Evolutionary conservation across 2,888 invertebrate genomes (phyloP).

Genomic region (Ethmia dodecea): DNA sequence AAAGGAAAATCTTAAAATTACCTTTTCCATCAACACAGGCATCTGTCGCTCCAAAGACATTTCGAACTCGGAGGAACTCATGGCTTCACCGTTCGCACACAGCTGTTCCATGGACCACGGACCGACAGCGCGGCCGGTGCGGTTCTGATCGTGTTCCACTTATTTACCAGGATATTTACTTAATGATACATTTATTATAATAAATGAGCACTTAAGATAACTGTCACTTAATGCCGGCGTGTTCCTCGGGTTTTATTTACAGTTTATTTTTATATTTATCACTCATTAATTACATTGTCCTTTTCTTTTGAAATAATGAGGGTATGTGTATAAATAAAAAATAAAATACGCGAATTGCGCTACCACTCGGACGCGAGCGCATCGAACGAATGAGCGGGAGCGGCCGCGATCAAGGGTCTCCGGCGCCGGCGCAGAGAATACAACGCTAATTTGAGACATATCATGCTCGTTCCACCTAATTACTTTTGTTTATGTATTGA

Average conservation of each 20-base stretch:
- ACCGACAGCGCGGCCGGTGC: constrained; percentile 14
- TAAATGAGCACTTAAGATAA: constrained; percentile 47
- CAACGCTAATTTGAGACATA: constrained; percentile 49
- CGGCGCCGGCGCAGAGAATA: constrained; percentile 27
- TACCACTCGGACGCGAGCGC: constrained; percentile 52
- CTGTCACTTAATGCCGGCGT: constrained; percentile 43
- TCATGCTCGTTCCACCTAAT: constrained; percentile 36
- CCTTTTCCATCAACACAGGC: constrained; percentile 65
- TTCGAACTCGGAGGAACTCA: constrained; percentile 58
- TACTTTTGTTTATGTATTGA: constrained; percentile 45
- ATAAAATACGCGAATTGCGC: constrained; percentile 29
- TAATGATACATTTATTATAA: constrained; percentile 35
- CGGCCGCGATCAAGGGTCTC: constrained; percentile 18
- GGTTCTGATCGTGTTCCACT: constrained; percentile 32
- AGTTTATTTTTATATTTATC: constrained; percentile 13
- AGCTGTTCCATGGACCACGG: constrained; percentile 43
- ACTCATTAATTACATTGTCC: constrained; percentile 15
- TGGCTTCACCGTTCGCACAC: constrained; percentile 30
- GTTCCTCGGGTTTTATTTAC: constrained; percentile 15
- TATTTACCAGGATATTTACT: constrained; percentile 39
- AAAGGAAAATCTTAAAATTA: no score
- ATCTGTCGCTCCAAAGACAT: constrained; percentile 67
- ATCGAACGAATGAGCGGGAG: constrained; percentile 47
- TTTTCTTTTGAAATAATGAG: constrained; percentile 27
- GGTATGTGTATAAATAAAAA: constrained; percentile 29